phyloP scores from a whole-genome alignment of 2,113 vertebrate species.

The Cebus imitator region DNA sequence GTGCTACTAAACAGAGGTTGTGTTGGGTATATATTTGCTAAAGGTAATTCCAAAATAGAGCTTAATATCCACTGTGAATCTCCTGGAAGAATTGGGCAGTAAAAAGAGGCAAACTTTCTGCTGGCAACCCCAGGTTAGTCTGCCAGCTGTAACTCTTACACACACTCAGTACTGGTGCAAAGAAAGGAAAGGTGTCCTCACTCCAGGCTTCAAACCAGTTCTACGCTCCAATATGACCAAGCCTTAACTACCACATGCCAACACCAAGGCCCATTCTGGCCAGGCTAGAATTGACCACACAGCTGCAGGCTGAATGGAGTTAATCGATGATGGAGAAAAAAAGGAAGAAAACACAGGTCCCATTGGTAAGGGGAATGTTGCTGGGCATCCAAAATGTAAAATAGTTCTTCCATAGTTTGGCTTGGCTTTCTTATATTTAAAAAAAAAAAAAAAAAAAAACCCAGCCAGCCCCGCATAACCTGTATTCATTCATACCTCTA shows the following conservation, averaged over 20 bases:
- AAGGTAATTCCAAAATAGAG: background rate
- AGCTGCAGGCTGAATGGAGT: conserved; percentile 64
- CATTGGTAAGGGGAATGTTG: conserved; percentile 67
- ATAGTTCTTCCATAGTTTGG: conserved; percentile 69
- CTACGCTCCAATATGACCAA: conserved; percentile 42
- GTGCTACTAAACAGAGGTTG: too few relatives aligned
- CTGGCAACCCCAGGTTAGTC: background rate
- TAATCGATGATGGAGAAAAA: conserved; percentile 61
- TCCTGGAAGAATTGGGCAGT: background rate
- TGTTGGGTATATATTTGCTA: background rate
- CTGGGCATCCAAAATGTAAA: conserved; percentile 69
- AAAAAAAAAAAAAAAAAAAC: conserved; percentile 47
- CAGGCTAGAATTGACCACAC: conserved; percentile 61
- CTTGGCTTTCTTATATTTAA: conserved; percentile 47
- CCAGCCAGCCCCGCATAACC: conserved; percentile 62
- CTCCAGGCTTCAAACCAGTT: background rate
- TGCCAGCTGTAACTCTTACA: background rate
- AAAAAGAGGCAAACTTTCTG: background rate
- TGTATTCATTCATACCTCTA: conserved; percentile 58
- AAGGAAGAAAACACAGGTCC: conserved; percentile 20
- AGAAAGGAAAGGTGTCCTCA: background rate
- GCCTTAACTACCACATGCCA: conserved; percentile 56
- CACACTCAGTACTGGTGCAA: background rate
- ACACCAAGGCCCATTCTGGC: conserved; percentile 43
- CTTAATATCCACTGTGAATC: background rate